These are phyloP conservation scores for Heterotis niloticus DNA, from an alignment of 2,113 vertebrate genomes.

Conservation along the genomic window DNA sequence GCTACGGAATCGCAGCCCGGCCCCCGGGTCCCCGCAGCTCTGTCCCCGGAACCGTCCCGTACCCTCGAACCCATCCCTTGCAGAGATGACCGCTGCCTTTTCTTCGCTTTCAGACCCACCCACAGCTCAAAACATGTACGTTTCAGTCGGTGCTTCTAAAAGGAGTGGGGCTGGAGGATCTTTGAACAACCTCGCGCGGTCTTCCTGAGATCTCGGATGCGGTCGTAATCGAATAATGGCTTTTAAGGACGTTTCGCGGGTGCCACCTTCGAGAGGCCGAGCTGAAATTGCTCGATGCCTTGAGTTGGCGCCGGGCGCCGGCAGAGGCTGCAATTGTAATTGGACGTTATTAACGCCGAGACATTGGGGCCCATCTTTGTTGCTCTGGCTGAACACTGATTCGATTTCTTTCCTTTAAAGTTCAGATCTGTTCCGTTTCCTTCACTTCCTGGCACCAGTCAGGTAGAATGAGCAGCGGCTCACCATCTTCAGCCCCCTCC, in stretches of 20 bases:
- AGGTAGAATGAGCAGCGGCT: slow-evolving; percentile 3
- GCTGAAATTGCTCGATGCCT: not conserved
- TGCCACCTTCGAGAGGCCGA: not conserved
- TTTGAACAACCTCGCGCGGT: not conserved
- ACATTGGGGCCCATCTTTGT: not conserved
- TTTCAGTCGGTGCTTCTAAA: not conserved
- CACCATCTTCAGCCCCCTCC: no score
- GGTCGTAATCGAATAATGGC: not conserved
- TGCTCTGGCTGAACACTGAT: not conserved
- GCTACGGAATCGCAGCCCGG: not conserved
- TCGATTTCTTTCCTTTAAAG: slow-evolving; percentile 3
- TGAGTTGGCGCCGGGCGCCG: not conserved
- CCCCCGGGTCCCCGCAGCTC: not conserved
- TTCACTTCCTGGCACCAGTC: not conserved
- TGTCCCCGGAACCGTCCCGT: not conserved
- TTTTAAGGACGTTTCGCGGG: not conserved
- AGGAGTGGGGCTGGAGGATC: not conserved
- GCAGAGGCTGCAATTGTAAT: not conserved
- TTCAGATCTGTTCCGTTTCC: no score
- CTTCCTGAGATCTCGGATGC: not conserved
- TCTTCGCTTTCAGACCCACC: no score
- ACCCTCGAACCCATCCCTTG: no score
- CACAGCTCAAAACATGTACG: no score
- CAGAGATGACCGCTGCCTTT: no score
- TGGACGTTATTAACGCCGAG: slow-evolving; percentile 1